Evolutionary conservation across 2,797 vertebrate species (phyloP), one percentile per base, ranked within the genome.

Genomic region (Anisognathus igniventris): DNA sequence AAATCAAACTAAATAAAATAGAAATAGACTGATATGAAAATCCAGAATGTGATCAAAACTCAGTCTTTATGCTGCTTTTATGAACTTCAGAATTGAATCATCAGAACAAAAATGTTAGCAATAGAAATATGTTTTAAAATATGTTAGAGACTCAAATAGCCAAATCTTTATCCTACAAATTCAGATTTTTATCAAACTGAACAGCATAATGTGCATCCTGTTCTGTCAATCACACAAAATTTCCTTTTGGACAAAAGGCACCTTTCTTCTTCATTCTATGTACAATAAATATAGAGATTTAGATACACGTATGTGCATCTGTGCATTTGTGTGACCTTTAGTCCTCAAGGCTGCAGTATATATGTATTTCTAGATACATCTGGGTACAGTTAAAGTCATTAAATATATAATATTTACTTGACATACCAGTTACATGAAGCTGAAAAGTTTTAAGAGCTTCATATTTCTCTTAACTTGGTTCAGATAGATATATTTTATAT

Each of bases 381-480:
- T 66, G 18, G 2, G 13, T 66, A 16, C 24, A 77, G 14, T 35
- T 62, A 62, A 50, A 70, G 17, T 2, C 21, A 28, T 62, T 44
- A 39, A 62, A 44, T 82, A 4, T 30, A n/a, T 19, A 58, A 15
- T 25, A 6, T 22, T 71, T 54, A 37, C 8, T 57, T 24, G 37
- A 12, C 5, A 47, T 23, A 50, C 0, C 4, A 35, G 12, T 71
- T 58, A 54, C 0, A 0, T 20, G 7, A 78, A 64, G 3, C 10
- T 6, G 11, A 51, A 33, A 61, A 19, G 3, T 35, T 78, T 90
- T 51, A 45, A 48, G 23, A 15, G 8, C 0, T 57, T 60, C 71
- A 30, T 37, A 20, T 75, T 71, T 77, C 30, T 56, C 24, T 56
- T 74, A 16, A 35, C 14, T 51, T 56, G 1, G 2, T 80, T 81